These are phyloP conservation scores for Recurvirostra avosetta DNA, from an alignment of 2,113 vertebrate species.

Conservation along the genomic window DNA sequence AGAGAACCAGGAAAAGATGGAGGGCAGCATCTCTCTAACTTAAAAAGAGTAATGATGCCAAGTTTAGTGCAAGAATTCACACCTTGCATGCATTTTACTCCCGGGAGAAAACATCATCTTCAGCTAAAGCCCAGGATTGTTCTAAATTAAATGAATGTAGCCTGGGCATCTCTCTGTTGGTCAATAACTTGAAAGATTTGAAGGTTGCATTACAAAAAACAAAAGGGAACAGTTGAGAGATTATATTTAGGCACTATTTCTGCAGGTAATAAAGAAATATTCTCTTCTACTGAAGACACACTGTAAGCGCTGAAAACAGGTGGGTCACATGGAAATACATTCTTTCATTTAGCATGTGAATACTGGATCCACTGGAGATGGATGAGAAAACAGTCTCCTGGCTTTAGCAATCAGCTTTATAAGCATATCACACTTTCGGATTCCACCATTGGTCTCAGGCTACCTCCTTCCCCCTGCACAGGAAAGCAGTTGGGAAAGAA, in stretches of 20 bases:
- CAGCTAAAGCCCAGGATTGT: not conserved
- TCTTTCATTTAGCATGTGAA: not conserved
- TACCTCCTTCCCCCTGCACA: not conserved
- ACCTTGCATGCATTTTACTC: not conserved
- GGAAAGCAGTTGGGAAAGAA: not conserved
- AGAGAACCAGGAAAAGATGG: not conserved
- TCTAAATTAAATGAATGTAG: not conserved
- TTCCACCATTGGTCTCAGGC: not conserved
- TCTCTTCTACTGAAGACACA: not conserved
- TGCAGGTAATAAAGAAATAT: not conserved
- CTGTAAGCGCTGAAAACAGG: not conserved
- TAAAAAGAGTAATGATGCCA: not conserved
- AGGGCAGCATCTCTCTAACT: not conserved
- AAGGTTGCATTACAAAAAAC: not conserved
- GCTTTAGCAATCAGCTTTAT: not conserved
- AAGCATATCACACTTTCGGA: not conserved
- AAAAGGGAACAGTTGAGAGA: not conserved
- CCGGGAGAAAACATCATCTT: not conserved
- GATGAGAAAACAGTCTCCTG: not conserved
- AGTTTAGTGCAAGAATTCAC: not conserved
- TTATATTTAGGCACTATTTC: not conserved
- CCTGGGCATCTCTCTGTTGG: not conserved
- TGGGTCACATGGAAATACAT: not conserved
- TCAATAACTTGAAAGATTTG: not conserved
- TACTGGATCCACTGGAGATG: not conserved